phyloP scores from a whole-genome alignment of 2,888 invertebrate species.

The Parasteatoda lunata region DNA sequence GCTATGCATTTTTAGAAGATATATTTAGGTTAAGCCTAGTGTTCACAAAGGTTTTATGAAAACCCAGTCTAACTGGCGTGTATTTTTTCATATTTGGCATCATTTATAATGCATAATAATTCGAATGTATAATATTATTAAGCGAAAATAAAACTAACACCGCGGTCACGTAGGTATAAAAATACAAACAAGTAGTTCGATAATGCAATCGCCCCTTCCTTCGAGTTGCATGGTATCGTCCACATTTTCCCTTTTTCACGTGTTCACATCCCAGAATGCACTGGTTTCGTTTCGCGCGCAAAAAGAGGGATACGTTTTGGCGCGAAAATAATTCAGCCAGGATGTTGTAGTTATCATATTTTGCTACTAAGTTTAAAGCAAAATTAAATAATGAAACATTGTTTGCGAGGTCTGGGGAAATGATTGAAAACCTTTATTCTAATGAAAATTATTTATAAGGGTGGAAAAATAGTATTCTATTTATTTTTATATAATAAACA shows the following conservation, averaged over 20 bases:
- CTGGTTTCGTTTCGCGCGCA: conserved; percentile 35
- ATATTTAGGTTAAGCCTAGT: conserved; percentile 48
- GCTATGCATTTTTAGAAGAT: neutral
- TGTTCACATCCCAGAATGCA: conserved; percentile 64
- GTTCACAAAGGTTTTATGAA: neutral
- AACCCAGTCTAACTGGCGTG: no score
- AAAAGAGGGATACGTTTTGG: neutral
- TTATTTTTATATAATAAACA: no score
- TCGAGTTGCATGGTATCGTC: conserved; percentile 58
- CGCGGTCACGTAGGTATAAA: conserved; percentile 32
- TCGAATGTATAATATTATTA: neutral
- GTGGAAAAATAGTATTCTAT: no score
- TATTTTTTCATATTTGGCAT: no score
- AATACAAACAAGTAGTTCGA: conserved; percentile 52
- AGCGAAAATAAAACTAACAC: conserved; percentile 23
- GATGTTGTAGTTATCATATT: neutral
- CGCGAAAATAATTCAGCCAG: neutral
- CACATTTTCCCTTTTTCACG: conserved; percentile 66
- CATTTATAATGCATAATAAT: no score
- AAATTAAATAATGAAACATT: no score
- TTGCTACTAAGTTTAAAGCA: no score
- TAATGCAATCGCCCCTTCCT: conserved; percentile 36
- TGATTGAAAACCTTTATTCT: no score
- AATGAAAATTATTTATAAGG: no score
- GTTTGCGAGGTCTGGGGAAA: no score